Conservation (phyloP, 1,140 invertebrate genomes). For the Glossosoma conforme region DNA sequence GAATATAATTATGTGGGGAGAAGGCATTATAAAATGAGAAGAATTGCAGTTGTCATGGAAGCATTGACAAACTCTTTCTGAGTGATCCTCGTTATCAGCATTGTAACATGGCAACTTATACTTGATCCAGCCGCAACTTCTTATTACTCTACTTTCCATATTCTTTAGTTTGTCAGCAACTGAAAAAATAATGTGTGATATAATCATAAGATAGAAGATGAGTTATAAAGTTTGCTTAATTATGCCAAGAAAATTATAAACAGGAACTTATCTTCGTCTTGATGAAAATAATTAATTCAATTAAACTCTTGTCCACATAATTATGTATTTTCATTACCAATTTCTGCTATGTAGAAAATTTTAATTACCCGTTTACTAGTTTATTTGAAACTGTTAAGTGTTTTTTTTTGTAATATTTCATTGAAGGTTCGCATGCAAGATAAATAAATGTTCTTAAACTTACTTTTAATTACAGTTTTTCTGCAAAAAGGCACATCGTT, state of each 20-base stretch:
- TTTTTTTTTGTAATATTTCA: no score
- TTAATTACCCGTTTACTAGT: no score
- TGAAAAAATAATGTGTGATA: slow-evolving; percentile 3
- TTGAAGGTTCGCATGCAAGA: no score
- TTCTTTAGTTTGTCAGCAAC: not conserved
- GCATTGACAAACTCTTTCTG: slow-evolving; percentile 12
- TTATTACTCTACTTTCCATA: slow-evolving; percentile 7
- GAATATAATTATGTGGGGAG: no score
- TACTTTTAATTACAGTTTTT: slow-evolving; percentile 23
- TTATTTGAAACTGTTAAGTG: no score
- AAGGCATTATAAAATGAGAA: slow-evolving; percentile 52
- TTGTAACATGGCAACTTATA: slow-evolving; percentile 10
- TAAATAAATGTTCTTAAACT: no score
- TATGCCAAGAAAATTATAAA: not conserved
- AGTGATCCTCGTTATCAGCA: slow-evolving; percentile 10
- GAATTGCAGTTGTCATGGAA: slow-evolving; percentile 12
- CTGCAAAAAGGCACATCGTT: slow-evolving; percentile 14
- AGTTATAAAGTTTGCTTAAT: not conserved
- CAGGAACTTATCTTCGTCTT: no score
- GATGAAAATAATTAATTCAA: no score
- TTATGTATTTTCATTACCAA: no score
- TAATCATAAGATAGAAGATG: not conserved
- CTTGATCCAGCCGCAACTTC: slow-evolving; percentile 13
- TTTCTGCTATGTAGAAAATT: no score
- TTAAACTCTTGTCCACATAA: no score